Percentiles rank a stretch among this genome's conserved stretches.
Conservation (phyloP, 2,888 invertebrate genomes). For the Lomographa bimaculata region DNA sequence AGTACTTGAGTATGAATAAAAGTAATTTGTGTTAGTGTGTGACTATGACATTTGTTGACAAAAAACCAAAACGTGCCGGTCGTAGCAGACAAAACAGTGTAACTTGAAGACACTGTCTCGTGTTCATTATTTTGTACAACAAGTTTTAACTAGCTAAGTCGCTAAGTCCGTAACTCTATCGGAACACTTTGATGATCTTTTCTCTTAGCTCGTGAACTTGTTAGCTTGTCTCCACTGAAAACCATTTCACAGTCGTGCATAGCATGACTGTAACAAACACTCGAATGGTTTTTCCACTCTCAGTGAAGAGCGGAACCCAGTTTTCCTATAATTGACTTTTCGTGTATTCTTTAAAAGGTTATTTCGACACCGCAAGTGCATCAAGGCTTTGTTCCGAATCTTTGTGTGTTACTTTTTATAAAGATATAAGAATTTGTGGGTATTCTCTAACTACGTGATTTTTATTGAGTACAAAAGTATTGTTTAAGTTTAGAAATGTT, state of each 20-base stretch:
- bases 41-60: too few species aligned
- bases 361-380: conserved; percentile 32
- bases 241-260: not conserved
- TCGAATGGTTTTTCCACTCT: conserved; percentile 1
- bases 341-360: conserved; percentile 45
- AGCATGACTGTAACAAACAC: conserved; percentile 5
- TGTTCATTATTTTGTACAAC: too few species aligned
- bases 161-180: too few species aligned
- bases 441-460: not conserved
- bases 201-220: too few species aligned
- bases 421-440: conserved; percentile 17
- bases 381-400: conserved; percentile 31
- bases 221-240: not conserved
- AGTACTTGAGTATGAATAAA: too few species aligned
- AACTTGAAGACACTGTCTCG: too few species aligned
- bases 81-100: too few species aligned
- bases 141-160: too few species aligned
- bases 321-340: conserved; percentile 52
- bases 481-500: not conserved
- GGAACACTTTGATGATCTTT: too few species aligned
- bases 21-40: too few species aligned
- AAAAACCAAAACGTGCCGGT: too few species aligned
- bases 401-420: conserved; percentile 20
- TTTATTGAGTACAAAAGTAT: not conserved
- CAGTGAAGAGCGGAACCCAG: conserved; percentile 25